Evolutionary conservation across 2,888 invertebrate genomes (phyloP).

Genomic region (Stenodema calcarata): DNA sequence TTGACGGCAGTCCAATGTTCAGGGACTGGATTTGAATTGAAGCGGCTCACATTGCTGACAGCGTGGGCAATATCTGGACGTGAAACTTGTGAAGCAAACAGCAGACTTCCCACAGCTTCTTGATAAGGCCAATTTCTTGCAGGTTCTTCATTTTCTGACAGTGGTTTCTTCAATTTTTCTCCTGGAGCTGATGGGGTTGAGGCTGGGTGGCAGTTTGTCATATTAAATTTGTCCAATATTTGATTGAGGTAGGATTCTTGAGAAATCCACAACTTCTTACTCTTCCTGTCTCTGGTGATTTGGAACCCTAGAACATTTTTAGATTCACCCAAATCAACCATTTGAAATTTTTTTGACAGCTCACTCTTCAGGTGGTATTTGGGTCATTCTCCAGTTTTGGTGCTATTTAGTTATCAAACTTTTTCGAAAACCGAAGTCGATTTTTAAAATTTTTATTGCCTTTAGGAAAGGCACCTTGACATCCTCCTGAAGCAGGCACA

Average conservation of each 20-base stretch:
- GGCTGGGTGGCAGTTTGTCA: neutral
- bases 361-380: neutral
- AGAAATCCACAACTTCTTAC: neutral
- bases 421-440: no score
- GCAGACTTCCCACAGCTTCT: neutral
- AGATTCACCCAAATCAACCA: constrained; percentile 20
- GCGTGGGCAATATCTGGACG: neutral
- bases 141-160: neutral
- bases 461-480: no score
- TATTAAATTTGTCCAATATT: neutral
- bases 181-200: neutral
- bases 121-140: neutral
- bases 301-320: constrained; percentile 1
- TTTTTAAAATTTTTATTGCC: no score
- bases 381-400: no score
- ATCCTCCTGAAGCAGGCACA: no score
- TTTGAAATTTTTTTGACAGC: neutral
- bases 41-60: neutral
- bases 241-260: neutral
- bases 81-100: neutral
- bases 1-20: neutral
- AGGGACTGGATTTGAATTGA: neutral
- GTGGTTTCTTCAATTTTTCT: neutral
- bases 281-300: neutral
- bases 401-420: no score